A percentile compares a stretch with the other conserved stretches of the same genome.
Evolutionary conservation across 37 sponge, comb jelly and placozoan genomes (phyloP).

Genomic region (Beroe forskalii): DNA sequence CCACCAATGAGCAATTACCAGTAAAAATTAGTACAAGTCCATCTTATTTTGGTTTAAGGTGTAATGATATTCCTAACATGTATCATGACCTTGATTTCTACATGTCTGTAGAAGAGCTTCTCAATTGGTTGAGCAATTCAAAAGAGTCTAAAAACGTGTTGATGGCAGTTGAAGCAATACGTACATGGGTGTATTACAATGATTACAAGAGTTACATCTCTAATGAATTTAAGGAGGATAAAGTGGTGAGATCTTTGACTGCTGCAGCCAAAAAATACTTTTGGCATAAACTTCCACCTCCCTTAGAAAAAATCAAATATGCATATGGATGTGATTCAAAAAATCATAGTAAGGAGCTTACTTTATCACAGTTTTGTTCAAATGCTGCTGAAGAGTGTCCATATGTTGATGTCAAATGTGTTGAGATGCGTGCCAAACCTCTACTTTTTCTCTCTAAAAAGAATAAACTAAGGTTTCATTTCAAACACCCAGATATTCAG

Average conservation of each 20-base stretch:
- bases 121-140: background rate
- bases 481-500: background rate
- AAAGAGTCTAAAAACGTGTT: background rate
- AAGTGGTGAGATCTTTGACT: background rate
- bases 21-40: too few species aligned
- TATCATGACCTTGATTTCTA: background rate
- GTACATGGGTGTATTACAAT: background rate
- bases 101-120: background rate
- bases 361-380: background rate
- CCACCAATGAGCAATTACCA: too few species aligned
- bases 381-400: background rate
- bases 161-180: slow-evolving; percentile 3
- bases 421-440: background rate
- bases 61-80: background rate
- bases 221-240: background rate
- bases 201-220: background rate
- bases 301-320: background rate
- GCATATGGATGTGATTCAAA: background rate
- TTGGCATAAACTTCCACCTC: background rate
- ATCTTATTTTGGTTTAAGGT: too few species aligned
- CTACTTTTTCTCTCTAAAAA: background rate
- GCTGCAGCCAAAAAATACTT: background rate
- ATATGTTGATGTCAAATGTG: background rate
- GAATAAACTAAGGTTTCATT: background rate
- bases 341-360: background rate